These are phyloP conservation scores for Atopsyche davidsoni DNA, from an alignment of 1,140 invertebrate species.

Conservation along the genomic window DNA sequence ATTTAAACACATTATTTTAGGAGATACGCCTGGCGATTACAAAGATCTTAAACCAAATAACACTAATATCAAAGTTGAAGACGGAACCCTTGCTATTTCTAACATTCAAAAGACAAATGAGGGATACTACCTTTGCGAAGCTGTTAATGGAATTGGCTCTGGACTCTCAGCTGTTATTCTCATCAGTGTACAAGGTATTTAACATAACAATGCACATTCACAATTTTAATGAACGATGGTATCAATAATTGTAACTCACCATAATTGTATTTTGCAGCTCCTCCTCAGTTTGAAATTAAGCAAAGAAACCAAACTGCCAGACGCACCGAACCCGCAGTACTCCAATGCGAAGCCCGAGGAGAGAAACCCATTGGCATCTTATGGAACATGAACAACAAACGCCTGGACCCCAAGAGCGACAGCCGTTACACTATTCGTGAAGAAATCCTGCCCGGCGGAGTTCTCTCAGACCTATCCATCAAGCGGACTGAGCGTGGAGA, in stretches of 20 bases:
- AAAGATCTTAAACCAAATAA: slow-evolving; percentile 85
- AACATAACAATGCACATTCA: background rate
- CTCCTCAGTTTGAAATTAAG: slow-evolving; percentile 91
- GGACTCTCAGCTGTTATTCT: slow-evolving; percentile 88
- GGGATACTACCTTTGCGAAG: slow-evolving; percentile 93
- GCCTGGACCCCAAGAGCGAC: slow-evolving; percentile 80
- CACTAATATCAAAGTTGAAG: slow-evolving; percentile 82
- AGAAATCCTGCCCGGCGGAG: slow-evolving; percentile 79
- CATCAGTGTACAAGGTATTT: slow-evolving; percentile 84
- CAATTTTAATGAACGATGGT: slow-evolving; percentile 8
- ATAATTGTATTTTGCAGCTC: slow-evolving; percentile 54
- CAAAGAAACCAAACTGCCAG: slow-evolving; percentile 83
- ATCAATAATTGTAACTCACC: background rate
- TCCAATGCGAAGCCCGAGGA: slow-evolving; percentile 93
- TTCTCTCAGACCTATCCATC: slow-evolving; percentile 83
- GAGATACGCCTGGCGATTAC: slow-evolving; percentile 84
- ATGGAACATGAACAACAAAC: slow-evolving; percentile 93
- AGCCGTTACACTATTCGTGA: slow-evolving; percentile 87
- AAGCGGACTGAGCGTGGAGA: slow-evolving; percentile 84
- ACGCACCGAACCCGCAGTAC: slow-evolving; percentile 81
- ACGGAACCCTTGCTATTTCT: slow-evolving; percentile 81
- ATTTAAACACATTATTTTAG: slow-evolving; percentile 43
- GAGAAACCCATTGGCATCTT: slow-evolving; percentile 94
- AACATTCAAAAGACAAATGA: slow-evolving; percentile 90
- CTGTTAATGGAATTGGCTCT: slow-evolving; percentile 91